phyloP scores from a whole-genome alignment of 2,888 invertebrate genomes.

The Pediacus dermestoides region DNA sequence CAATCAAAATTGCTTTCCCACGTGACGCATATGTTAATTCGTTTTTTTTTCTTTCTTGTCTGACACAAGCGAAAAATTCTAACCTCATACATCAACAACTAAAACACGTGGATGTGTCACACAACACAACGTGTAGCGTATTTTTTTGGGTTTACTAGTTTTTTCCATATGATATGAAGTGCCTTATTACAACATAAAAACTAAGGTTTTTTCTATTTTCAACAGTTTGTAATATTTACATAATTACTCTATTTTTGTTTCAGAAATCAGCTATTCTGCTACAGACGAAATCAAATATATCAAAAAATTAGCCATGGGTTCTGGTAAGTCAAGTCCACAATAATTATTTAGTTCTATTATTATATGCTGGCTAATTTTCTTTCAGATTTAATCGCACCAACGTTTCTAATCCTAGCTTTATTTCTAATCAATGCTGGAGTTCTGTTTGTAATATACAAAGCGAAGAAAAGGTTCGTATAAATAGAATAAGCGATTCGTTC shows the following conservation, averaged over 20 bases:
- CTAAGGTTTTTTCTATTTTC: too few species aligned
- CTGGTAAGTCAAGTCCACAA: slow-evolving; percentile 23
- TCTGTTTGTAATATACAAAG: slow-evolving; percentile 70
- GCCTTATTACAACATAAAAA: too few species aligned
- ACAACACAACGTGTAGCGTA: too few species aligned
- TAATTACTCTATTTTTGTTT: neutral
- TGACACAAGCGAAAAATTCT: too few species aligned
- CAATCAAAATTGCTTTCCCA: too few species aligned
- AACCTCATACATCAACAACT: too few species aligned
- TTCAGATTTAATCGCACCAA: slow-evolving; percentile 70
- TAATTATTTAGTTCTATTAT: slow-evolving; percentile 3
- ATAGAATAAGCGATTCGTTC: too few species aligned
- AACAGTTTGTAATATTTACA: neutral
- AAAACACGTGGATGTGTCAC: too few species aligned
- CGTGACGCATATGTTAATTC: too few species aligned
- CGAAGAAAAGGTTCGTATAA: slow-evolving; percentile 70
- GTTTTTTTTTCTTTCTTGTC: too few species aligned
- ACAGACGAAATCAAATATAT: neutral
- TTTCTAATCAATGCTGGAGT: slow-evolving; percentile 71
- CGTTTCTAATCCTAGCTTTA: slow-evolving; percentile 65
- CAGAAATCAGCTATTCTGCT: slow-evolving; percentile 1
- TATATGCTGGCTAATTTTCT: slow-evolving; percentile 26
- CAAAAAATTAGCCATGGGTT: slow-evolving; percentile 13
- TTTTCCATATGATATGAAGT: too few species aligned
- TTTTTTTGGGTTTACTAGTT: too few species aligned